Conservation (phyloP, 1,140 invertebrate species). For the Drosophila guanche region DNA sequence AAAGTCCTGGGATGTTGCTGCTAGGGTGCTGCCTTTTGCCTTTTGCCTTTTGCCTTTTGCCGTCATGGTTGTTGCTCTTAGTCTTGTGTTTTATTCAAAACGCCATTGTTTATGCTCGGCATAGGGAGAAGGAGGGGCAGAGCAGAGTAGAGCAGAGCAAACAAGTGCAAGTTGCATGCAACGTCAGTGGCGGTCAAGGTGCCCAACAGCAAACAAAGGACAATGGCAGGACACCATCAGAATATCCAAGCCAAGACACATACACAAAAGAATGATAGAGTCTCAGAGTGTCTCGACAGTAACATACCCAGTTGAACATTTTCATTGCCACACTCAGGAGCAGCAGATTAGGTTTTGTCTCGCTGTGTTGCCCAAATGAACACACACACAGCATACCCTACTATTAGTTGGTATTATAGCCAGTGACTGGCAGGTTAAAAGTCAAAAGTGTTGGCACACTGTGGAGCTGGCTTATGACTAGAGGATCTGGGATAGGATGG, state of each 20-base stretch:
- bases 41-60: slow-evolving; percentile 19
- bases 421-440: slow-evolving; percentile 19
- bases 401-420: not conserved
- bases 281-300: no score
- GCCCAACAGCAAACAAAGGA: slow-evolving; percentile 40
- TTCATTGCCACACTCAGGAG: no score
- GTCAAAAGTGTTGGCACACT: slow-evolving; percentile 29
- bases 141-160: slow-evolving; percentile 10
- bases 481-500: not conserved
- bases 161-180: slow-evolving; percentile 38
- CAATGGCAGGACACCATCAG: slow-evolving; percentile 18
- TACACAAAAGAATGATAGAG: not conserved
- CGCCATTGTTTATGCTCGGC: slow-evolving; percentile 62
- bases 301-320: not conserved
- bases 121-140: slow-evolving; percentile 1
- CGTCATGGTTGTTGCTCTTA: slow-evolving; percentile 20
- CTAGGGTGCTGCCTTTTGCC: slow-evolving; percentile 11
- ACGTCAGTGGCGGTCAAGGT: slow-evolving; percentile 55
- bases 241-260: not conserved
- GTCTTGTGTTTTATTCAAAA: slow-evolving; percentile 65
- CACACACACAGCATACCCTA: no score
- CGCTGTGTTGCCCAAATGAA: not conserved
- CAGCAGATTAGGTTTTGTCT: no score
- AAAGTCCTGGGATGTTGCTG: slow-evolving; percentile 51
- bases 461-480: slow-evolving; percentile 50